Evolutionary conservation across 2,113 vertebrate genomes (phyloP), one percentile per base, ranked within the genome.

Genomic region (Thamnophis sirtalis): DNA sequence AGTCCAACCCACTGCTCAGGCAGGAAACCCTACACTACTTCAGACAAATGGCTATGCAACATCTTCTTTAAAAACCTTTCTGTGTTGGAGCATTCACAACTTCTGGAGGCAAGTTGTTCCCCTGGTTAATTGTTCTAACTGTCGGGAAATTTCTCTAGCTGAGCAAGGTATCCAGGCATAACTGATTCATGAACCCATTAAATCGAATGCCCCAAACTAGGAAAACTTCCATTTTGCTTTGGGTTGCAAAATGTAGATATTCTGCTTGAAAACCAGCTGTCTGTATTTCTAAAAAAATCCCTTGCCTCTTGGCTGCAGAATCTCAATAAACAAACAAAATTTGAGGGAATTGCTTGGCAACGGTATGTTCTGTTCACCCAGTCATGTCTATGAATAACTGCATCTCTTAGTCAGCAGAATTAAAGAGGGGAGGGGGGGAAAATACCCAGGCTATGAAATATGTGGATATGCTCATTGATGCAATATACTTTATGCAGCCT

Each of bases 371-470:
- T 19, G 11, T 49, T 2, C 33, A 28, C 68, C 17, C 73, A 49
- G 54, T 55, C 21, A 43, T 80, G 8, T 91, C 48, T 88, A 88
- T 73, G 87, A 54, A 88, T 73, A 80, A 80, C 33, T 9, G 11
- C 24, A 9, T 38, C 38, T 26, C 43, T 80, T 88, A 56, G 86
- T 89, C 68, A 92, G 86, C 87, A 92, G 85, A 92, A 92, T 19
- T 48, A 26, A 48, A n/a, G 28, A 3, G 24, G 7, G 10, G 10
- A 13, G 6, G 24, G 7, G 10, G 10, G 22, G 10, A 24, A 4
- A 7, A 22, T 13, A 5, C 4, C n/a, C 10, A 10, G 56, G 50
- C 38, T 51, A 38, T 11, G 48, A 56, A 48, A 24, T 33, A 9
- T 54, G 63, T 48, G 11, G 1, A 17, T 28, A 9, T 28, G 33